phyloP scores from a whole-genome alignment of 2,113 vertebrate species.

The Capra hircus region DNA sequence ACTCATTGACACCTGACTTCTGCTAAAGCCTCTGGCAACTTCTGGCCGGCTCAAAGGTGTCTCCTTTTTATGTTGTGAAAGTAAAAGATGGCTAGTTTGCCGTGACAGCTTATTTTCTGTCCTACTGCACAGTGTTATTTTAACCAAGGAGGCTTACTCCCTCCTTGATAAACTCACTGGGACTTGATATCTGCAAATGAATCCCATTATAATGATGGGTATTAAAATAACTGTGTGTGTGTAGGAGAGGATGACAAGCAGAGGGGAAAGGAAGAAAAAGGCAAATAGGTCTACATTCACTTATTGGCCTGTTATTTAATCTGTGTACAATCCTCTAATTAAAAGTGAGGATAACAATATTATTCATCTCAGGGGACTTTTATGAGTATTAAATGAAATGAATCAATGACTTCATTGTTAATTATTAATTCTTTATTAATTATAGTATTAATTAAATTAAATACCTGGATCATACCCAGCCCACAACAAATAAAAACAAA shows the following conservation, averaged over 20 bases:
- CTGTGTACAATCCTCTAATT: background rate
- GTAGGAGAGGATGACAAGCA: background rate
- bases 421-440: background rate
- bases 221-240: constrained; percentile 11
- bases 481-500: constrained; percentile 4
- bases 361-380: background rate
- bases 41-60: background rate
- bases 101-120: constrained; percentile 86
- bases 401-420: background rate
- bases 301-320: background rate
- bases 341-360: background rate
- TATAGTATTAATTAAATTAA: background rate
- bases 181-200: constrained; percentile 70
- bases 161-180: constrained; percentile 75
- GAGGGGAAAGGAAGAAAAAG: background rate
- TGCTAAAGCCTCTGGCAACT: background rate
- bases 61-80: constrained; percentile 74
- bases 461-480: background rate
- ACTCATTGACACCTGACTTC: background rate
- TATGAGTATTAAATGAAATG: background rate
- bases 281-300: background rate
- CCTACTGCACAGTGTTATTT: constrained; percentile 84
- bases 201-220: constrained; percentile 68
- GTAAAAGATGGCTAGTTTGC: constrained; percentile 81
- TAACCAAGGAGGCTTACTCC: constrained; percentile 71